A percentile compares a stretch with the other conserved stretches of the same genome.
These are phyloP conservation scores for Sminthopsis crassicaudata DNA, from an alignment of 2,113 vertebrate genomes.

Conservation along the genomic window DNA sequence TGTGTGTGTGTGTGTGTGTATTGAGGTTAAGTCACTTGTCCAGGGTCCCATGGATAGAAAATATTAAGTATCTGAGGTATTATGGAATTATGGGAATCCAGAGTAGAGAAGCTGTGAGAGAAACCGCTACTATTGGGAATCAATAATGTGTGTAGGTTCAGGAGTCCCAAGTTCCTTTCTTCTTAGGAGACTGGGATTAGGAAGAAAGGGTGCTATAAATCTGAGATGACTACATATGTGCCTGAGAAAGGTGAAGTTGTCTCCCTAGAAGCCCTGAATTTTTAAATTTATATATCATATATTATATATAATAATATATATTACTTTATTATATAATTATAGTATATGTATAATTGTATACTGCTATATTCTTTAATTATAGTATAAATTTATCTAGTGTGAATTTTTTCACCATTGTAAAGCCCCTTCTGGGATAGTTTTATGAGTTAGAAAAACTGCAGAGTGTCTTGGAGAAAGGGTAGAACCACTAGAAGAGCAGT, in stretches of 20 bases:
- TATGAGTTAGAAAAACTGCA: not conserved
- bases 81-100: not conserved
- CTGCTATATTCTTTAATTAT: too few species aligned
- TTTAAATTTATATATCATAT: too few species aligned
- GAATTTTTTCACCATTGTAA: not conserved
- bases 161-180: not conserved
- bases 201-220: not conserved
- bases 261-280: not conserved
- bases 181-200: not conserved
- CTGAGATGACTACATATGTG: not conserved
- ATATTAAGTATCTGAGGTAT: too few species aligned
- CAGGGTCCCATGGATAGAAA: too few species aligned
- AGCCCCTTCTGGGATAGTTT: not conserved
- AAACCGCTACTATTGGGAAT: not conserved
- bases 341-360: too few species aligned
- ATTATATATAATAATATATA: too few species aligned
- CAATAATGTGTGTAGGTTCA: not conserved
- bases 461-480: not conserved
- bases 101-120: not conserved
- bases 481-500: not conserved
- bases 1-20: too few species aligned
- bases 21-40: too few species aligned
- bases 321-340: too few species aligned
- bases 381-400: too few species aligned
- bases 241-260: not conserved